Conservation (phyloP, 2,113 vertebrate species). For the Sturnira hondurensis region DNA sequence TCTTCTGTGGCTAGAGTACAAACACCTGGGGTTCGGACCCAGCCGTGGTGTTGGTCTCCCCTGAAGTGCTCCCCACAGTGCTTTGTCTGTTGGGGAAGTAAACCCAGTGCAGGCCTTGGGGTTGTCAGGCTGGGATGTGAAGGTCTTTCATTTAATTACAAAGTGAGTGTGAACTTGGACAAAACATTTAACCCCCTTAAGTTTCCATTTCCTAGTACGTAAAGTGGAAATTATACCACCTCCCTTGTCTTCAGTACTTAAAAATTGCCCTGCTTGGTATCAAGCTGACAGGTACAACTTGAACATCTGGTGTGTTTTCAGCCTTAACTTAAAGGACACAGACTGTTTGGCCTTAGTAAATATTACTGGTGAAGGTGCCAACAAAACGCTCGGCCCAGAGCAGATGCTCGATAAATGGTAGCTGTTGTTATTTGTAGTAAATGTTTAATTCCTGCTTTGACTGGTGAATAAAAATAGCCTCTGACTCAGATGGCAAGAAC, state of each 20-base stretch:
- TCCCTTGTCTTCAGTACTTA: neutral
- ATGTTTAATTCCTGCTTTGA: conserved; percentile 5
- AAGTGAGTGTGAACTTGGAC: neutral
- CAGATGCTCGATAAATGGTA: neutral
- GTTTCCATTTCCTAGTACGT: neutral
- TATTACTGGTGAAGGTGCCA: neutral
- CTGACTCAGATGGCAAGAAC: neutral
- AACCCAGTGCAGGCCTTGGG: neutral
- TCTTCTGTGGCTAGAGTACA: neutral
- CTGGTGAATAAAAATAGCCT: neutral
- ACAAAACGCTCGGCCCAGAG: neutral
- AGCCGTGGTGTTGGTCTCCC: neutral
- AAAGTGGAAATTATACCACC: neutral
- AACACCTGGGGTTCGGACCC: neutral
- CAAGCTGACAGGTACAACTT: neutral
- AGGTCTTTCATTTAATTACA: neutral
- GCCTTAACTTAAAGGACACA: neutral
- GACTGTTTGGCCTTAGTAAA: neutral
- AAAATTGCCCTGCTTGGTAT: neutral
- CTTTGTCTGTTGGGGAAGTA: neutral
- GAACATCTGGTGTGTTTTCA: neutral
- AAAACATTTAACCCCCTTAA: neutral
- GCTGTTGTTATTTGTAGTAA: neutral
- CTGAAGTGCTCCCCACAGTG: neutral
- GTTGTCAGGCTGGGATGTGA: neutral